Evolutionary conservation across 2,113 vertebrate species (phyloP), one percentile per base, ranked within the genome.

Genomic region (Malurus alboscapulatus): DNA sequence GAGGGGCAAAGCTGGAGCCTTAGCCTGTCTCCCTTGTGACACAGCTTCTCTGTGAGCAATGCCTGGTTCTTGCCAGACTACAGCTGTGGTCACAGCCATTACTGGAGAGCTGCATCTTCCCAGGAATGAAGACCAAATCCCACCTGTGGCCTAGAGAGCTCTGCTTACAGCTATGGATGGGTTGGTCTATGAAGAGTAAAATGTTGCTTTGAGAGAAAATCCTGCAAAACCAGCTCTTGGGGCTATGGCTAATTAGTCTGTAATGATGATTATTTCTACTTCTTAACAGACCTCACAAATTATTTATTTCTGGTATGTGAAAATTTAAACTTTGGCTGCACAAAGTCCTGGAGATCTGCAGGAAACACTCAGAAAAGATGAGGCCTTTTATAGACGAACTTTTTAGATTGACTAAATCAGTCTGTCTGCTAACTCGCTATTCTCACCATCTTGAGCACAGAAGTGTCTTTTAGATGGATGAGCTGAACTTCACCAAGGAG

Each of bases 401-500:
- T 91, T 84, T 82, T 50, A 72, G 76, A 93, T 45, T 2, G 2
- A 67, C 74, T 81, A 65, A 65, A 88, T 89, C 84, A 89, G 71
- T 73, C 92, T 89, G 84, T 87, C 87, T 91, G 87, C 69, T 96
- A 76, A 72, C 50, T 91, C 24, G 8, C n/a, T 76, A 50, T 87
- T 95, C 89, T 95, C 94, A 93, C 75, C 78, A 87, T 91, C 87
- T 89, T 66, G 66, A 93, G 84, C 58, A 59, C 81, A 92, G 81
- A 96, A 84, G 68, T 67, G 79, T 81, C 83, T 93, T 83, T 92
- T 92, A 94, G 85, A 88, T 92, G 90, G 74, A 94, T 89, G 66
- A 94, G 81, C 65, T 89, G 87, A 94, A 96, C 84, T 73, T 87
- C 82, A 91, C 29, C 1, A 4, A 82, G n/a, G n/a, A 93, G 84